These are phyloP conservation scores for Phylloscopus trochilus DNA, from an alignment of 2,113 vertebrate species.

Conservation along the genomic window DNA sequence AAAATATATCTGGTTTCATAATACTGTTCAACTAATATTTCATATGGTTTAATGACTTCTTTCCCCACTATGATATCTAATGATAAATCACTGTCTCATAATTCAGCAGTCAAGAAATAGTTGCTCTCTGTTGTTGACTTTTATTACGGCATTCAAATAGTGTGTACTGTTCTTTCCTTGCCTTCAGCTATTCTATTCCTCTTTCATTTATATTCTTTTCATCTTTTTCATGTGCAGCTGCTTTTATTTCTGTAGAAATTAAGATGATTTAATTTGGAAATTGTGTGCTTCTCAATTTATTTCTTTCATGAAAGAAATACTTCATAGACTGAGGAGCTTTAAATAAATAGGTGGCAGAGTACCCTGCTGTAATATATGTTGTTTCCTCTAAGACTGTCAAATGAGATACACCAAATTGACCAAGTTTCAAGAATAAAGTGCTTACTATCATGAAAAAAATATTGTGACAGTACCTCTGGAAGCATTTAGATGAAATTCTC, in stretches of 20 bases:
- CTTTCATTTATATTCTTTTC: background rate
- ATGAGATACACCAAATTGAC: background rate
- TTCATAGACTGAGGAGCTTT: background rate
- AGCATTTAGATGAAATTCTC: background rate
- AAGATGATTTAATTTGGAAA: conserved; percentile 1
- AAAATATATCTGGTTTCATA: background rate
- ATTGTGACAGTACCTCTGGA: background rate
- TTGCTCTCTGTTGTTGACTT: background rate
- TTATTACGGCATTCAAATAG: background rate
- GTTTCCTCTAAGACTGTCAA: background rate
- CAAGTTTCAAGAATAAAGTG: background rate
- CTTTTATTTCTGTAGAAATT: conserved; percentile 17
- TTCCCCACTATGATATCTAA: background rate
- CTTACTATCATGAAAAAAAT: background rate
- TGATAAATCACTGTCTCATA: background rate
- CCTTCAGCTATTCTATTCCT: background rate
- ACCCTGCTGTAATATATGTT: background rate
- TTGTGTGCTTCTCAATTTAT: background rate
- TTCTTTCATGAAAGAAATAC: background rate
- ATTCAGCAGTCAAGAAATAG: background rate
- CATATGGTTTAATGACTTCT: background rate
- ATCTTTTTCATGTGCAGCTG: background rate
- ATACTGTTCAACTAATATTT: background rate
- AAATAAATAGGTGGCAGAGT: background rate
- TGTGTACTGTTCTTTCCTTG: background rate